Evolutionary conservation across 2,888 invertebrate species (phyloP), one percentile per base, ranked within the genome.

Genomic region (Syrphus vitripennis): DNA sequence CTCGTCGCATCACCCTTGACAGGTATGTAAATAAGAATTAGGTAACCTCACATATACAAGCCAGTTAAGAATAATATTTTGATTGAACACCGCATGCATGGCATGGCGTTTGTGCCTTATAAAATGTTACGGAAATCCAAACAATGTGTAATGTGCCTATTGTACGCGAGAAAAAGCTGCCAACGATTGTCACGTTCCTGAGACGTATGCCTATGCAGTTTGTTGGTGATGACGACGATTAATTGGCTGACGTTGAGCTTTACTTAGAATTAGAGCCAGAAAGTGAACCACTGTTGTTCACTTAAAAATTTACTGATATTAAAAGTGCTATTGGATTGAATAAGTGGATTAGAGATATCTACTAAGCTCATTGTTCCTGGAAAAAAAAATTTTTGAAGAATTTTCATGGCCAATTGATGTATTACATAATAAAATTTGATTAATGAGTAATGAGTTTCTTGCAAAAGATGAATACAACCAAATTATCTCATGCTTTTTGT

Each of bases 11-110:
- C 57, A 61, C 61, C 40, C n/a, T 26, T 61, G 61, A 61, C 40
- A 40, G 24, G 40, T 63, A 63, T 63, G 63, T 45, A 63, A 63
- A 63, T 63, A 42, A 19, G 29, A 29, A 12, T 29, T 42, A 12
- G 19, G 42, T 45, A 45, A 63, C 42, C 26, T 26, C 29, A 42
- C n/a, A n/a, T n/a, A n/a, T 42, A n/a, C 9, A 12, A 19, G 40
- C 12, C 10, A 34, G 34, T 34, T 21, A 19, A 57, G 34, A 57
- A 57, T 34, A 57, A 57, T 57, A 55, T 42, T 65, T 63, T 65
- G 16, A 65, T 29, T 65, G 42, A 65, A 42, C 12, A 29, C 63
- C 14, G 5, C 10, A 26, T 24, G 57, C 42, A 37, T 26, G 12
- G 57, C 42, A 37, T 26, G 12, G 40, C 16, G n/a, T 42, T 42